A percentile compares a stretch with the other conserved stretches of the same genome.
These are phyloP conservation scores for Peribatodes rhomboidaria DNA, from an alignment of 2,888 invertebrate genomes.

Conservation along the genomic window DNA sequence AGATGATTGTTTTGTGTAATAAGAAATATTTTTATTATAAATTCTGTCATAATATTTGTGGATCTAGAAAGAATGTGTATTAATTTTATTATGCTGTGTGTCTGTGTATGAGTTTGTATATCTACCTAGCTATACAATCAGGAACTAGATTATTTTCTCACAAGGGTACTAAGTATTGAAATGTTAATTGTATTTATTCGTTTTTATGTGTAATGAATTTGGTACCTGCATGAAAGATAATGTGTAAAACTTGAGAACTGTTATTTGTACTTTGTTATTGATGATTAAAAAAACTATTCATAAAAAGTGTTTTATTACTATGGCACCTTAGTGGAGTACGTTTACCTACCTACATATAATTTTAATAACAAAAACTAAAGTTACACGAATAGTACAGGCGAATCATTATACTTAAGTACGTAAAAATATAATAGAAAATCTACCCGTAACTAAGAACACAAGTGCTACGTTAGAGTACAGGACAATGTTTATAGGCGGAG, in stretches of 20 bases:
- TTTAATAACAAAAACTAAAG: too few species aligned
- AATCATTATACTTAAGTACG: background rate
- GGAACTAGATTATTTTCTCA: background rate
- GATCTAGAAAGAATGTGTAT: background rate
- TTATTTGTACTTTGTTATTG: conserved; percentile 18
- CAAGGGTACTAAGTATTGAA: background rate
- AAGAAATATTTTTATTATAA: background rate
- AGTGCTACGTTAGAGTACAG: too few species aligned
- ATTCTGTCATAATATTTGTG: background rate
- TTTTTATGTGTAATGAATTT: background rate
- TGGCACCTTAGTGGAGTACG: too few species aligned
- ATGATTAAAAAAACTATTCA: conserved; percentile 9
- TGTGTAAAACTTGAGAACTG: background rate
- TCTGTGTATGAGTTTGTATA: background rate
- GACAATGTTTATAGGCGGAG: too few species aligned
- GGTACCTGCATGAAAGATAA: background rate
- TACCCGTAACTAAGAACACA: too few species aligned
- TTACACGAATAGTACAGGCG: background rate
- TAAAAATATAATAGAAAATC: background rate
- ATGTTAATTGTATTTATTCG: conserved; percentile 5
- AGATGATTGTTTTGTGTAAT: conserved; percentile 4
- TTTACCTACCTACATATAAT: too few species aligned
- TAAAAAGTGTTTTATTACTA: background rate
- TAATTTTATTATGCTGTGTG: conserved; percentile 1
- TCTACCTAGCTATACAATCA: background rate